Conservation (phyloP, 2,888 invertebrate genomes). For the Apeira syringaria region DNA sequence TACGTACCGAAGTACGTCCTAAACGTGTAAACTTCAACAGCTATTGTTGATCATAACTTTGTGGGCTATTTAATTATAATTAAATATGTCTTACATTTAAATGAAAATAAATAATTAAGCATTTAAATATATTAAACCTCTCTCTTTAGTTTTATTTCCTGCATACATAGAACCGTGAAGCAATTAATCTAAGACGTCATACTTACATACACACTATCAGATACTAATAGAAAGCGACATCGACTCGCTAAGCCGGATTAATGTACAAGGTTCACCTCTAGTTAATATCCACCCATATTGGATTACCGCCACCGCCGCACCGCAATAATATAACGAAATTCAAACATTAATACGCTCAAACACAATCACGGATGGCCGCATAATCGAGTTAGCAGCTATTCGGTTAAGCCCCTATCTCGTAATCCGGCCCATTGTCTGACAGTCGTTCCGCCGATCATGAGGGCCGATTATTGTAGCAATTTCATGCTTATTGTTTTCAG, state of each 20-base stretch:
- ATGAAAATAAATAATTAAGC: too few species aligned
- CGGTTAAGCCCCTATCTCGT: constrained; percentile 79
- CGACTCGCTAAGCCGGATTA: constrained; percentile 9
- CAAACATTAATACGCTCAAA: constrained; percentile 82
- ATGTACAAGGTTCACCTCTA: constrained; percentile 40
- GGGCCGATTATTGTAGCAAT: constrained; percentile 81
- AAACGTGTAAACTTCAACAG: too few species aligned
- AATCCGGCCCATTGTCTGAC: constrained; percentile 79
- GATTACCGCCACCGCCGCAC: constrained; percentile 70
- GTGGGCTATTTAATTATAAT: too few species aligned
- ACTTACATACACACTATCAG: too few species aligned
- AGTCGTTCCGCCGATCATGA: constrained; percentile 66
- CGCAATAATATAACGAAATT: constrained; percentile 82
- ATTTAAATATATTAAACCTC: too few species aligned
- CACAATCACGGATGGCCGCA: constrained; percentile 81
- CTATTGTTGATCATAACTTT: too few species aligned
- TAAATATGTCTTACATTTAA: too few species aligned
- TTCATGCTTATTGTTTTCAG: constrained; percentile 79
- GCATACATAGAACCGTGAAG: too few species aligned
- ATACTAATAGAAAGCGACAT: too few species aligned
- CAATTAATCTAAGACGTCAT: too few species aligned
- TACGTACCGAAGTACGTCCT: too few species aligned
- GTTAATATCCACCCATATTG: constrained; percentile 73
- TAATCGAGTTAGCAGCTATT: constrained; percentile 82
- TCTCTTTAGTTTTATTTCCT: too few species aligned